These are phyloP conservation scores for Zaprionus ornatus DNA, from an alignment of 1,140 invertebrate species.

Conservation along the genomic window DNA sequence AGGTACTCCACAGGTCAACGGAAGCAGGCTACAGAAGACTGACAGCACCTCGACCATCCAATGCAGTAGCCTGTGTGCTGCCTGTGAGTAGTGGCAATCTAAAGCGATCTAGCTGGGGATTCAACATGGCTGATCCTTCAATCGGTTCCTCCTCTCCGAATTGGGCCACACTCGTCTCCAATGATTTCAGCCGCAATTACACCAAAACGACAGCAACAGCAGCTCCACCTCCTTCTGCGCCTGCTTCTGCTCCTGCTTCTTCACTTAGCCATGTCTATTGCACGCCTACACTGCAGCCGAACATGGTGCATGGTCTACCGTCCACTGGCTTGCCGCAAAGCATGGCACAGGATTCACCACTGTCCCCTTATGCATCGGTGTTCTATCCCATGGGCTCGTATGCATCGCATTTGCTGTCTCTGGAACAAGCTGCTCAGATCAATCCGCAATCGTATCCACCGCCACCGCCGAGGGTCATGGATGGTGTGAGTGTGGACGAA, in stretches of 20 bases:
- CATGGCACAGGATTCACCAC: neutral
- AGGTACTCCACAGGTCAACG: neutral
- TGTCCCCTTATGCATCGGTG: constrained; percentile 32
- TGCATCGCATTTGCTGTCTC: constrained; percentile 35
- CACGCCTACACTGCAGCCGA: neutral
- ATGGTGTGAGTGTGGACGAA: neutral
- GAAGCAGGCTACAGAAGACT: neutral
- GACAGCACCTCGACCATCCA: neutral
- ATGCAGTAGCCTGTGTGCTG: neutral
- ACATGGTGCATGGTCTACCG: neutral
- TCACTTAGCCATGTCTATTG: neutral
- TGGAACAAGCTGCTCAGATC: constrained; percentile 25
- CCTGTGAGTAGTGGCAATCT: neutral
- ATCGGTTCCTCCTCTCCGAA: constrained; percentile 50
- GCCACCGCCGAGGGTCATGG: neutral
- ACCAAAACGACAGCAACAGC: constrained; percentile 3
- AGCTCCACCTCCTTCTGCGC: neutral
- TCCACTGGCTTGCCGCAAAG: neutral
- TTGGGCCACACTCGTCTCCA: constrained; percentile 38
- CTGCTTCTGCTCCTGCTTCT: neutral
- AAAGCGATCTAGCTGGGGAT: too few relatives aligned
- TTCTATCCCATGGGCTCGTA: constrained; percentile 54
- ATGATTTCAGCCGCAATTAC: neutral
- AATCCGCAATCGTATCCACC: constrained; percentile 3
- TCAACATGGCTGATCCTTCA: constrained; percentile 25